phyloP scores from a whole-genome alignment of 2,797 vertebrate genomes.

The Rallus crepitans region DNA sequence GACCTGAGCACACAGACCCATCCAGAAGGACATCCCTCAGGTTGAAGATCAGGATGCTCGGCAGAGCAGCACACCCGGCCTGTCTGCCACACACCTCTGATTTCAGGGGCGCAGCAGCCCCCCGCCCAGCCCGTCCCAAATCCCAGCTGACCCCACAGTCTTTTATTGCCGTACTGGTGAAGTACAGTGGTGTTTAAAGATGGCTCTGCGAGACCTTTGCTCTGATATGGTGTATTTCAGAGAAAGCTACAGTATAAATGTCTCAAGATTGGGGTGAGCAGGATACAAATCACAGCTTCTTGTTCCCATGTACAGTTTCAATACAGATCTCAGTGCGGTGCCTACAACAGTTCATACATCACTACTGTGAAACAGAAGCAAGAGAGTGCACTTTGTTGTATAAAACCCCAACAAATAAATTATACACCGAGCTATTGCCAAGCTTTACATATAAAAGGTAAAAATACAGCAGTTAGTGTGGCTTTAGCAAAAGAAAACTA shows the following conservation, averaged over 20 bases:
- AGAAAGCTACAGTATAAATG: slow-evolving; percentile 39
- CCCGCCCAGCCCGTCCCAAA: rapidly evolving
- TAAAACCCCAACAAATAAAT: slow-evolving; percentile 78
- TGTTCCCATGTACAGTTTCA: slow-evolving; percentile 59
- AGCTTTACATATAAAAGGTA: slow-evolving; percentile 79
- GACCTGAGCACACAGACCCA: rapidly evolving
- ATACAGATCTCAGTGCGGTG: slow-evolving; percentile 60
- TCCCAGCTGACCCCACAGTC: neutral
- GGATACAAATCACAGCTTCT: slow-evolving; percentile 58
- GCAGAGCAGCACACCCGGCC: neutral
- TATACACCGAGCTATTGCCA: slow-evolving; percentile 71
- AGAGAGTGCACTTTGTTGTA: slow-evolving; percentile 59
- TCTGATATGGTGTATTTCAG: neutral
- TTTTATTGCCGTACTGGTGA: rapidly evolving
- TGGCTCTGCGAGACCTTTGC: neutral
- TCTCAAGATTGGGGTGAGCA: slow-evolving; percentile 1
- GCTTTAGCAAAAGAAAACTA: slow-evolving; percentile 27
- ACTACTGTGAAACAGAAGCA: slow-evolving; percentile 48
- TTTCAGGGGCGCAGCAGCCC: neutral
- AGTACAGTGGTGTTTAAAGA: neutral
- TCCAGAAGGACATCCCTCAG: no score
- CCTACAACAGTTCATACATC: slow-evolving; percentile 50
- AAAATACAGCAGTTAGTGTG: slow-evolving; percentile 75
- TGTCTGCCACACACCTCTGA: rapidly evolving
- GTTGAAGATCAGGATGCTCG: rapidly evolving